phyloP scores from a whole-genome alignment of 2,888 invertebrate species.

The Drosophila kanekoi region DNA sequence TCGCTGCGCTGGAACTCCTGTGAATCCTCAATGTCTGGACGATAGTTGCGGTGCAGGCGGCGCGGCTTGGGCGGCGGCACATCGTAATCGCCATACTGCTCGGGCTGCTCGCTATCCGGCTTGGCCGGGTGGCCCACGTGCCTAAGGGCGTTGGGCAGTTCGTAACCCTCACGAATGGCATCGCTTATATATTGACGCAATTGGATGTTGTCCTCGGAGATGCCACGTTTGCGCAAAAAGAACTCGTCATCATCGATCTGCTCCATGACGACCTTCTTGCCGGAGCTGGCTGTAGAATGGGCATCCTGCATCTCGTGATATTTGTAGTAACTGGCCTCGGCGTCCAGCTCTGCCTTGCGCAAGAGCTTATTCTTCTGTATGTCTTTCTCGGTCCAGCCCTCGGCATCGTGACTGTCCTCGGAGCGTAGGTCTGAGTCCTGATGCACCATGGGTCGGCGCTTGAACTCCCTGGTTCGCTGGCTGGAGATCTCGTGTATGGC shows the following conservation, averaged over 20 bases:
- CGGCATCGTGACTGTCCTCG: conserved; percentile 84
- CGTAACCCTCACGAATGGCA: conserved; percentile 92
- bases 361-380: conserved; percentile 83
- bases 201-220: conserved; percentile 92
- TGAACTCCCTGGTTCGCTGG: conserved; percentile 83
- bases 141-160: conserved; percentile 88
- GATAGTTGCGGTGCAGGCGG: conserved; percentile 80
- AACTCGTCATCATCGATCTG: conserved; percentile 95
- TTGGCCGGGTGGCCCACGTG: conserved; percentile 86
- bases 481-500: conserved; percentile 86
- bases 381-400: conserved; percentile 85
- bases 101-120: conserved; percentile 31
- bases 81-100: conserved; percentile 83
- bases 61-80: conserved; percentile 84
- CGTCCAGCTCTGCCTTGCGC: conserved; percentile 81
- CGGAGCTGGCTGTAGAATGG: conserved; percentile 88
- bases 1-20: conserved; percentile 81
- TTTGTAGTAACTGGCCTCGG: conserved; percentile 82
- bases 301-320: conserved; percentile 85
- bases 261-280: conserved; percentile 90
- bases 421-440: conserved; percentile 85
- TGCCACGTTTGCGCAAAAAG: conserved; percentile 92
- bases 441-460: conserved; percentile 84
- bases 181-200: conserved; percentile 91
- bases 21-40: conserved; percentile 80